phyloP scores from a whole-genome alignment of 2,797 vertebrate genomes.

The Babyrousa celebensis region DNA sequence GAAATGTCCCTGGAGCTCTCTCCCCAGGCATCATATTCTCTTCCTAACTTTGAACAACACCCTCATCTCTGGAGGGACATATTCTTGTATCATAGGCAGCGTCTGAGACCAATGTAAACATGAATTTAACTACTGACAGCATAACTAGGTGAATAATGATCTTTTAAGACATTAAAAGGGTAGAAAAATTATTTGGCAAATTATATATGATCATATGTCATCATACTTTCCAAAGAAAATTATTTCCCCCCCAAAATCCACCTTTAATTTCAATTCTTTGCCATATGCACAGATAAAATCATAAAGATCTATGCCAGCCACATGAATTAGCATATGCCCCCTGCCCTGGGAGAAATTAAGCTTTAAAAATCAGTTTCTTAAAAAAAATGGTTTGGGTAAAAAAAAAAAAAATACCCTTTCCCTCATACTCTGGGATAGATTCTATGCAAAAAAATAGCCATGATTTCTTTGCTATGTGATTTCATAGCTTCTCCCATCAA shows the following conservation, averaged over 20 bases:
- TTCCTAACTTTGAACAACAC: background rate
- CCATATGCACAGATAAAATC: background rate
- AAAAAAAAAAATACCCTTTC: background rate
- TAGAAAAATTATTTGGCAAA: background rate
- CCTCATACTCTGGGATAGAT: background rate
- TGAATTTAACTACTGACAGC: background rate
- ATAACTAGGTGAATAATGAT: constrained; percentile 31
- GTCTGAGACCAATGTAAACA: background rate
- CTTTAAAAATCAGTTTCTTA: background rate
- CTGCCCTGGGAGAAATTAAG: background rate
- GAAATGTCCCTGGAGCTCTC: background rate
- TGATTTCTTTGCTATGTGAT: background rate
- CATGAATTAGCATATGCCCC: background rate
- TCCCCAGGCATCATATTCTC: background rate
- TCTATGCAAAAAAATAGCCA: background rate
- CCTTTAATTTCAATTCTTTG: background rate
- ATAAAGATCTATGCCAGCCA: constrained; percentile 9
- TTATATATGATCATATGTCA: background rate
- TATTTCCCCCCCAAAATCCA: background rate
- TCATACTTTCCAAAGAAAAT: background rate
- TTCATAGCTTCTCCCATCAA: background rate
- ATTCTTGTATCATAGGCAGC: background rate
- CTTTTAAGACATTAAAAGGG: background rate
- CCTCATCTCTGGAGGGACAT: background rate
- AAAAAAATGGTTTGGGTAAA: background rate